These are phyloP conservation scores for Elachura formosa DNA, from an alignment of 2,113 vertebrate species.

Conservation along the genomic window DNA sequence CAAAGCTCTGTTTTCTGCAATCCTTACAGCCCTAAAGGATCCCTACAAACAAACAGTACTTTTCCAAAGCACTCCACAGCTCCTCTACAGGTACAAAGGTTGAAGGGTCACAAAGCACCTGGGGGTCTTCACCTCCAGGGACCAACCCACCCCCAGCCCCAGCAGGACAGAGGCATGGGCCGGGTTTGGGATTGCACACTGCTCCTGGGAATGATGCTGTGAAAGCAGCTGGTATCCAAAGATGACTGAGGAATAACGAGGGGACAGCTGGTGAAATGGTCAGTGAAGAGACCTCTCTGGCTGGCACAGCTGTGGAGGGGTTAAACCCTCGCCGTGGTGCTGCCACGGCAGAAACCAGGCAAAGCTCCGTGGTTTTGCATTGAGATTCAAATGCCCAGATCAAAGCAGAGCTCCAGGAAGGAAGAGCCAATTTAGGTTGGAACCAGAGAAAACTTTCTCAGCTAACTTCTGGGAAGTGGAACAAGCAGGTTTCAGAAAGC, in stretches of 20 bases:
- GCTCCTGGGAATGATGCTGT: neutral
- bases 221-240: neutral
- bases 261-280: neutral
- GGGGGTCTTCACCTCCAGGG: neutral
- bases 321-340: neutral
- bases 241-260: fast-evolving
- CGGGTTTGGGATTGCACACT: fast-evolving
- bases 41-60: neutral
- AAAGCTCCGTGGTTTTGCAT: neutral
- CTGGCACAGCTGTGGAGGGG: neutral
- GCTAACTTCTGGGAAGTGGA: slow-evolving; percentile 49
- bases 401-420: slow-evolving; percentile 55
- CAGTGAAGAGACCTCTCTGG: neutral
- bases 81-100: neutral
- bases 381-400: slow-evolving; percentile 41
- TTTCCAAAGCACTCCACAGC: fast-evolving
- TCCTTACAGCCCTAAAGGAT: neutral
- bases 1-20: neutral
- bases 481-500: slow-evolving; percentile 1
- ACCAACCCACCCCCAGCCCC: neutral
- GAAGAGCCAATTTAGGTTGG: slow-evolving; percentile 45
- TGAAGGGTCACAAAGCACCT: neutral
- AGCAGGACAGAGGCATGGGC: neutral
- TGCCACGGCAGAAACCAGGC: neutral
- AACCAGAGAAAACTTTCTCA: slow-evolving; percentile 41